Conservation (phyloP, 2,888 invertebrate genomes). For the Apodemia duryi region DNA sequence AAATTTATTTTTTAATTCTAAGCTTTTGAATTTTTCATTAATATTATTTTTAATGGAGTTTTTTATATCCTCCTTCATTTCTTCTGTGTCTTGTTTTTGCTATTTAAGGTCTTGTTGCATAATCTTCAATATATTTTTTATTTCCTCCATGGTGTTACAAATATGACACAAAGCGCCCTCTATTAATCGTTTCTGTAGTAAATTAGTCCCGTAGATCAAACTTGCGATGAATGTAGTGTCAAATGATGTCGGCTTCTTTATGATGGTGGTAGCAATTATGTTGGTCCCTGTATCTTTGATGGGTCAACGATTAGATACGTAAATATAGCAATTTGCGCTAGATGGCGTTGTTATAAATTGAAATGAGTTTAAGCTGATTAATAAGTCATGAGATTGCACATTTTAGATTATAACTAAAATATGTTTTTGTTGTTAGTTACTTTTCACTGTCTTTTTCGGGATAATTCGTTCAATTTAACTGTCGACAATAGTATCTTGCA, state of each 20-base stretch:
- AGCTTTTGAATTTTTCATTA: slow-evolving; percentile 14
- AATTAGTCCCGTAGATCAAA: neutral
- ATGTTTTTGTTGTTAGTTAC: neutral
- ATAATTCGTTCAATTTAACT: neutral
- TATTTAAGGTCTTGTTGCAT: neutral
- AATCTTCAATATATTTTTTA: neutral
- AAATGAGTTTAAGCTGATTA: neutral
- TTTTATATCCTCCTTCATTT: slow-evolving; percentile 8
- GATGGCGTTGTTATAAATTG: neutral
- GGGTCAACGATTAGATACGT: neutral
- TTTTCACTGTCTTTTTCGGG: neutral
- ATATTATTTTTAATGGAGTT: slow-evolving; percentile 12
- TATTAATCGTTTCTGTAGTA: neutral
- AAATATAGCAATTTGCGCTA: neutral
- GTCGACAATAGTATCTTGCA: neutral
- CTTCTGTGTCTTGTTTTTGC: neutral
- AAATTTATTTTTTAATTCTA: slow-evolving; percentile 5
- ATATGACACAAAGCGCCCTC: neutral
- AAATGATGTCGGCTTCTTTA: neutral
- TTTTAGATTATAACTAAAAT: neutral
- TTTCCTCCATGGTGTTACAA: neutral
- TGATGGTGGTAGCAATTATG: neutral
- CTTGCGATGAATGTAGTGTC: neutral
- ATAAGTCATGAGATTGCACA: neutral
- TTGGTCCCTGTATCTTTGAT: neutral